Base-by-base conservation (phyloP, 1,140 invertebrate species). In the Planococcus citri region DNA sequence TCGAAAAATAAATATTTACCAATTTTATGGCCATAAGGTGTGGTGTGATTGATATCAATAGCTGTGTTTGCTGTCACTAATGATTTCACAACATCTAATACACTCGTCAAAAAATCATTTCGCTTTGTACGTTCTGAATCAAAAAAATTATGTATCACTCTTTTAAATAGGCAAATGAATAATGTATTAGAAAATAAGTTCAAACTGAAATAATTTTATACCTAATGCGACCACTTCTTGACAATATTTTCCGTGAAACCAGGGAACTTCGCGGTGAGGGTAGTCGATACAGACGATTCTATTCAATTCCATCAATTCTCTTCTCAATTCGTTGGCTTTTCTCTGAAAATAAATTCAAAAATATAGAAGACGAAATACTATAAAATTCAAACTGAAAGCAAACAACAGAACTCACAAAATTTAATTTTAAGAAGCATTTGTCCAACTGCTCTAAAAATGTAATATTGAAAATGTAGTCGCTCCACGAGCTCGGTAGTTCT, bases 181-280 rank as follows among this genome's bases (percentile, higher is more conserved):
- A n/a, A n/a, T n/a, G n/a, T n/a, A n/a, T n/a, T n/a, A n/a, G n/a
- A n/a, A n/a, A n/a, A n/a, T n/a, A n/a, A 10, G 37, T 41, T n/a
- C 9, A 41, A 41, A 41, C 9, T 41, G 37, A 41, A 41, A 41
- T 41, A 9, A 41, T 41, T 41, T 22, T 4, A 20, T 70, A 78
- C 76, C 73, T 51, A 72, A 73, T 38, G 73, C 57, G 21, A 73
- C 68, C 12, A 75, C 33, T 72, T 77, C 81, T 75, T 85, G 77
- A 37, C 84, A 78, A 72, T 83, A 85, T 72, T 84, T 84, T 71
- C 84, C 79, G 76, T 86, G 85, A 74, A 86, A 86, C 85, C 85
- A 86, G 1, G 85, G 85, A 27, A 86, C 78, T 73, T 82, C 81
- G 21, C 78, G 76, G 74, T 85, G 81, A 0, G 85, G 84, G 73